phyloP scores from a whole-genome alignment of 2,888 invertebrate genomes.

The Drosophila hawaiiensis region DNA sequence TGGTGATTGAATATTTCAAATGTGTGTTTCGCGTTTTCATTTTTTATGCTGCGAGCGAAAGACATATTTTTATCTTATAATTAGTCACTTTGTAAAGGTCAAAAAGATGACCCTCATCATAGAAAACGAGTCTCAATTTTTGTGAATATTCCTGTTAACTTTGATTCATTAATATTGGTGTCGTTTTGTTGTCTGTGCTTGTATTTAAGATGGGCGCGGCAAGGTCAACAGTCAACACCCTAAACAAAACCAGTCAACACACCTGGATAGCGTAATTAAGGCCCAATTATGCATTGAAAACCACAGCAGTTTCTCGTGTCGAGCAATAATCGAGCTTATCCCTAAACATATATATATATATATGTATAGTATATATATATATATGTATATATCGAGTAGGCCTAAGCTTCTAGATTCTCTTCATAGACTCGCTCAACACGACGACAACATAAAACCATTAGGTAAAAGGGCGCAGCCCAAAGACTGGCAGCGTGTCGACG shows the following conservation, averaged over 20 bases:
- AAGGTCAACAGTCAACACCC: slow-evolving; percentile 46
- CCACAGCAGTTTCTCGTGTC: slow-evolving; percentile 66
- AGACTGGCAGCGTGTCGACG: slow-evolving; percentile 64
- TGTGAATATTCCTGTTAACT: background rate
- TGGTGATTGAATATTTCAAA: no score
- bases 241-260: slow-evolving; percentile 12
- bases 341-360: background rate
- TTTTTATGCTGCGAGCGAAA: background rate
- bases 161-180: background rate
- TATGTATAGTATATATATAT: background rate
- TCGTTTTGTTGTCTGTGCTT: background rate
- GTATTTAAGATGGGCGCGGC: slow-evolving; percentile 39
- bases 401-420: slow-evolving; percentile 34
- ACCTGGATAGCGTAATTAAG: slow-evolving; percentile 59
- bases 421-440: slow-evolving; percentile 10
- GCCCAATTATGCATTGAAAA: slow-evolving; percentile 67
- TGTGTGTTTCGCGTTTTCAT: no score
- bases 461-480: slow-evolving; percentile 66
- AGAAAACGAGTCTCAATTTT: background rate
- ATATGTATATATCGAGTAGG: slow-evolving; percentile 10
- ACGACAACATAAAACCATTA: slow-evolving; percentile 77
- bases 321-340: slow-evolving; percentile 48
- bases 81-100: background rate
- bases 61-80: background rate
- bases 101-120: background rate